Percentiles rank a stretch among this genome's conserved stretches.
Conservation (phyloP, 2,888 invertebrate genomes). For the Labia minor region DNA sequence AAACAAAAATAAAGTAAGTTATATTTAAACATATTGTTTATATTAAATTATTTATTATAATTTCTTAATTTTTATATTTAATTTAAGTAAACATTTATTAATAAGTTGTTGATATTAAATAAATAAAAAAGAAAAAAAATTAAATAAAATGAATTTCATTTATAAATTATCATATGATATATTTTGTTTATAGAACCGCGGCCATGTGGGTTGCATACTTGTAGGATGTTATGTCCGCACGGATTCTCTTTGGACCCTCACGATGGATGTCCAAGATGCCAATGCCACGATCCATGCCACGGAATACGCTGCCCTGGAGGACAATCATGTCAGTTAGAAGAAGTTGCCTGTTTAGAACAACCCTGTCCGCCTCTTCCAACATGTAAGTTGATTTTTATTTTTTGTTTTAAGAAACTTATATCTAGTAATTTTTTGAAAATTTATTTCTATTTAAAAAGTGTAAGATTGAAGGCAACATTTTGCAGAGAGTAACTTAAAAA, state of each 20-base stretch:
- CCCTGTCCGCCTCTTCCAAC: slow-evolving; percentile 78
- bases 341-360: slow-evolving; percentile 62
- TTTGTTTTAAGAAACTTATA: too few species aligned
- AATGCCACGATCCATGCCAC: slow-evolving; percentile 37
- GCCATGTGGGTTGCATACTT: slow-evolving; percentile 67
- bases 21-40: too few species aligned
- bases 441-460: neutral
- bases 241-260: slow-evolving; percentile 58
- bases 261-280: slow-evolving; percentile 64
- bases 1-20: too few species aligned
- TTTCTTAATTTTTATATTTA: too few species aligned
- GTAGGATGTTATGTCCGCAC: slow-evolving; percentile 76
- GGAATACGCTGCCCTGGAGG: slow-evolving; percentile 62
- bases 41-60: too few species aligned
- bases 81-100: too few species aligned
- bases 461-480: neutral
- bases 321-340: slow-evolving; percentile 65
- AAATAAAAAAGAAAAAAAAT: too few species aligned
- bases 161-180: too few species aligned
- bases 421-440: too few species aligned
- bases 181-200: slow-evolving; percentile 42
- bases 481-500: too few species aligned
- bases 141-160: too few species aligned
- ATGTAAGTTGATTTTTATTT: slow-evolving; percentile 48
- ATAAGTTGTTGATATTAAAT: too few species aligned